These are phyloP conservation scores for Microplitis deprimator DNA, from an alignment of 2,888 invertebrate genomes.

Conservation along the genomic window DNA sequence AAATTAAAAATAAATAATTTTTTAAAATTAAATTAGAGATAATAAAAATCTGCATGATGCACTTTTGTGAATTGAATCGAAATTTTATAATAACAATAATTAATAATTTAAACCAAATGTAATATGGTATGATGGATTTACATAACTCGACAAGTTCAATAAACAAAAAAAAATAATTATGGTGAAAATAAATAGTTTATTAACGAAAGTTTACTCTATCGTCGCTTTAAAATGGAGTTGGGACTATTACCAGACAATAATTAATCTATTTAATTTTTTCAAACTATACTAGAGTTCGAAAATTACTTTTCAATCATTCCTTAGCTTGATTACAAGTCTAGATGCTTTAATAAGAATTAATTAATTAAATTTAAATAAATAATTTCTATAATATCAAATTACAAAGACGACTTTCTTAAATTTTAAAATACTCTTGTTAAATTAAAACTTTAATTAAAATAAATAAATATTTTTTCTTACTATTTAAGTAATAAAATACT, in stretches of 20 bases:
- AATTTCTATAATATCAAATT: too few species aligned
- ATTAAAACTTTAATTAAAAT: not conserved
- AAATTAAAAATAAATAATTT: slow-evolving; percentile 40
- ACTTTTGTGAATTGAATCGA: slow-evolving; percentile 69
- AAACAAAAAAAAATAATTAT: not conserved
- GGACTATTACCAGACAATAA: too few species aligned
- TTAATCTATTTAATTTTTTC: too few species aligned
- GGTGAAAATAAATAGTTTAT: slow-evolving; percentile 19
- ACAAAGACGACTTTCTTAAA: too few species aligned
- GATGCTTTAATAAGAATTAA: too few species aligned
- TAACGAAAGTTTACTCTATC: too few species aligned
- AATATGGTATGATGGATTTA: too few species aligned
- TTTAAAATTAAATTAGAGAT: not conserved
- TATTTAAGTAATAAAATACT: slow-evolving; percentile 17
- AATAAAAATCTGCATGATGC: slow-evolving; percentile 68
- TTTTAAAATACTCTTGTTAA: too few species aligned
- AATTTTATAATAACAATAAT: slow-evolving; percentile 51
- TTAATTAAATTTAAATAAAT: too few species aligned
- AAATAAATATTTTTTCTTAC: slow-evolving; percentile 10
- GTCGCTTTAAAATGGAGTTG: too few species aligned
- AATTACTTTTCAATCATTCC: slow-evolving; percentile 30
- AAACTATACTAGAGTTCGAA: slow-evolving; percentile 16
- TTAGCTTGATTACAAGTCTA: not conserved
- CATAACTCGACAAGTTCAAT: too few species aligned
- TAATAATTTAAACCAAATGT: slow-evolving; percentile 17